These are phyloP conservation scores for Artibeus jamaicensis DNA, from an alignment of 2,797 vertebrate genomes.

Conservation along the genomic window DNA sequence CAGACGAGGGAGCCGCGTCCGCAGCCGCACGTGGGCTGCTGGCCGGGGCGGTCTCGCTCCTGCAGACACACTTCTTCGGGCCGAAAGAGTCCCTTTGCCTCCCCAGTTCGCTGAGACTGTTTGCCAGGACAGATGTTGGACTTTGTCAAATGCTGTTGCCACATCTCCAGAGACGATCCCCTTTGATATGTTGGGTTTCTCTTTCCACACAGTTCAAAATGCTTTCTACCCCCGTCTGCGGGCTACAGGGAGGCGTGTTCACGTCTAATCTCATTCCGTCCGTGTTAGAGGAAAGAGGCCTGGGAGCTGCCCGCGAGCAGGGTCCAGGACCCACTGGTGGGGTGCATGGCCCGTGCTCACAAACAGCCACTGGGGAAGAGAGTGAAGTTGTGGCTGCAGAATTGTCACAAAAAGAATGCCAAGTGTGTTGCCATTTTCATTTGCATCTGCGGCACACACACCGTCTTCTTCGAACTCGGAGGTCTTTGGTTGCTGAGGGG, in stretches of 20 bases:
- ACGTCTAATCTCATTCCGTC: background rate
- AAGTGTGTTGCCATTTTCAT: background rate
- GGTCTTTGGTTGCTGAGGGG: background rate
- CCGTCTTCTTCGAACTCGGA: background rate
- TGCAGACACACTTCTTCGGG: too few species aligned
- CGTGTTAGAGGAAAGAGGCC: background rate
- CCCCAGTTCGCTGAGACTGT: fast-evolving
- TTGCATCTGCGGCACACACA: background rate
- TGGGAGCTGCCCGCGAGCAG: background rate
- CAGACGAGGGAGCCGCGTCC: too few species aligned
- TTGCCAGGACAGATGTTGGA: fast-evolving
- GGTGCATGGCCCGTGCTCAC: background rate
- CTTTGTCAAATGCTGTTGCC: background rate
- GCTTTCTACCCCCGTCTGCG: background rate
- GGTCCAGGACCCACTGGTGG: background rate
- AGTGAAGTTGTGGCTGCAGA: background rate
- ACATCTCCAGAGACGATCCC: fast-evolving
- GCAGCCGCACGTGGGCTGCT: background rate
- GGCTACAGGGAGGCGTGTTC: background rate
- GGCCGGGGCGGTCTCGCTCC: fast-evolving
- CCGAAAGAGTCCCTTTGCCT: too few species aligned
- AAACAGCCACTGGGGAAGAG: background rate
- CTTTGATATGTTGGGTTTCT: background rate
- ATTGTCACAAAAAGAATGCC: background rate
- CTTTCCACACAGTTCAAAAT: background rate